A percentile compares a stretch with the other conserved stretches of the same genome.
These are phyloP conservation scores for Mormyrus lacerda DNA, from an alignment of 2,113 vertebrate genomes.

Conservation along the genomic window DNA sequence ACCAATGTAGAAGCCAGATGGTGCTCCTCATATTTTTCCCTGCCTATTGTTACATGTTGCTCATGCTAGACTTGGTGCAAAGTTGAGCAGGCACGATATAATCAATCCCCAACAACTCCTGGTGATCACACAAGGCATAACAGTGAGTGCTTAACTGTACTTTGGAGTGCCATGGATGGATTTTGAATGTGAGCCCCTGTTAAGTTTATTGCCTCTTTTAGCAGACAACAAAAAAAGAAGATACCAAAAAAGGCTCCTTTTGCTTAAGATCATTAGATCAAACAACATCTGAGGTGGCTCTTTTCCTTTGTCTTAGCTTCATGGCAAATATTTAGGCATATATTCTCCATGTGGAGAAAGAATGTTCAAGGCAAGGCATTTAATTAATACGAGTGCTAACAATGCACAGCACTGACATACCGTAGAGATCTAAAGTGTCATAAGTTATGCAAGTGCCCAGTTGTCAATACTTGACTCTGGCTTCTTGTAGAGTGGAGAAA, in stretches of 20 bases:
- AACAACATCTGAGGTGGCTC: constrained; percentile 38
- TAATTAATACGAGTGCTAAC: constrained; percentile 29
- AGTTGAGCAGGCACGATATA: constrained; percentile 22
- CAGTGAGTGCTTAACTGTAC: constrained; percentile 39
- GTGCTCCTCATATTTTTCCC: background rate
- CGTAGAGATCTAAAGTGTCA: background rate
- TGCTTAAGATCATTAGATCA: constrained; percentile 31
- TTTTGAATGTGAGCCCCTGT: constrained; percentile 37
- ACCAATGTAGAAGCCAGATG: background rate
- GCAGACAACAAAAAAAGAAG: background rate
- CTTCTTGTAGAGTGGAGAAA: constrained; percentile 15
- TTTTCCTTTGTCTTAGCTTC: constrained; percentile 23
- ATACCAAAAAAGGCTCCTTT: constrained; percentile 20
- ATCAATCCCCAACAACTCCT: constrained; percentile 35
- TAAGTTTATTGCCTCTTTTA: constrained; percentile 29
- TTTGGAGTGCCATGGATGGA: constrained; percentile 20
- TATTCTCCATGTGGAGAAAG: background rate
- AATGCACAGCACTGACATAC: background rate
- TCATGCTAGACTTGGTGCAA: constrained; percentile 14
- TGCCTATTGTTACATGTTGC: background rate
- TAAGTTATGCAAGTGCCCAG: constrained; percentile 4
- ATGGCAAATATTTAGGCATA: constrained; percentile 12
- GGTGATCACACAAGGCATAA: constrained; percentile 34
- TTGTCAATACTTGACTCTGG: constrained; percentile 17
- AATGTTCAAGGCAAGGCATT: background rate